Evolutionary conservation across 2,888 invertebrate genomes (phyloP).

Genomic region (Campaea margaritaria): DNA sequence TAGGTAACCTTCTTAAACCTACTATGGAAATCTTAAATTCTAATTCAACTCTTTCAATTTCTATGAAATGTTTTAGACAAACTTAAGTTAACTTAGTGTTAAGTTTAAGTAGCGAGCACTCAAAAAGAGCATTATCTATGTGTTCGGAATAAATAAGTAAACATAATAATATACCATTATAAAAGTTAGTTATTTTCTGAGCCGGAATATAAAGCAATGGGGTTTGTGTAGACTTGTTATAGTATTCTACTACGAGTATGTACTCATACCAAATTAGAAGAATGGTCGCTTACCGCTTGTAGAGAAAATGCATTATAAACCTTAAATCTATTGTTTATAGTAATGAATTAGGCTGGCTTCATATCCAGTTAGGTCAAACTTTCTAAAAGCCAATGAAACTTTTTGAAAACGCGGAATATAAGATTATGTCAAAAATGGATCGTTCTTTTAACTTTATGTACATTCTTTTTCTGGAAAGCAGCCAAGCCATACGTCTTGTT

Average conservation of each 20-base stretch:
- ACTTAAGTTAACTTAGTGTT: no score
- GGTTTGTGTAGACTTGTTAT: no score
- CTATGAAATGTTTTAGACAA: neutral
- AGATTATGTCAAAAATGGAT: constrained; percentile 51
- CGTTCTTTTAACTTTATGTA: constrained; percentile 50
- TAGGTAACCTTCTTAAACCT: neutral
- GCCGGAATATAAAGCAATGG: no score
- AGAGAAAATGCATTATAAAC: no score
- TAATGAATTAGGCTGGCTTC: neutral
- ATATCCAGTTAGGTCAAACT: neutral
- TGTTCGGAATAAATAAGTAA: neutral
- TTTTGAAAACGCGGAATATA: constrained; percentile 41
- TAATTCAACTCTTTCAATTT: no score
- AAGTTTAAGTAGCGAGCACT: neutral
- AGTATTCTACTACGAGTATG: no score
- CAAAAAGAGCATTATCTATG: neutral
- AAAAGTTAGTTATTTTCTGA: neutral
- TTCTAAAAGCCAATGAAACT: constrained; percentile 25
- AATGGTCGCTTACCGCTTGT: no score
- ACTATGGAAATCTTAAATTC: neutral
- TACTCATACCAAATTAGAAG: no score
- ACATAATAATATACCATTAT: neutral
- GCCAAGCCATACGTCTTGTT: constrained; percentile 57
- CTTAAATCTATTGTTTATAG: neutral
- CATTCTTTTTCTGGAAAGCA: constrained; percentile 48